phyloP scores from a whole-genome alignment of 2,113 vertebrate genomes.

The Pteronura brasiliensis region DNA sequence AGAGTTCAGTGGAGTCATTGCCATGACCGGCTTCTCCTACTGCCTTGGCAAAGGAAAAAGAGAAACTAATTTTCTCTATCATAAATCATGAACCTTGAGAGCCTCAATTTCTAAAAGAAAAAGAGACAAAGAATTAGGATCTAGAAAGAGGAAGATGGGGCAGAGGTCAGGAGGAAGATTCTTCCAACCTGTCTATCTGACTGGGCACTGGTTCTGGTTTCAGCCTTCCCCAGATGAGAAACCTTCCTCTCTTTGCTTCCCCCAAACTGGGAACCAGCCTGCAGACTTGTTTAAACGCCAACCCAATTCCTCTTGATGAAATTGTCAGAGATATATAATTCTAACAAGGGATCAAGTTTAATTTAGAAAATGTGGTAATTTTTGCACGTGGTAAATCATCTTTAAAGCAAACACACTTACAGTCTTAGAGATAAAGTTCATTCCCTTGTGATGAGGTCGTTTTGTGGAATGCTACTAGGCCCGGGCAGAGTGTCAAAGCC shows the following conservation, averaged over 20 bases:
- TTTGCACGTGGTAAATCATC: conserved; percentile 80
- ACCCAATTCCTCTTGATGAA: background rate
- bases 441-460: conserved; percentile 66
- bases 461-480: conserved; percentile 46
- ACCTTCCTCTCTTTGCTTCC: background rate
- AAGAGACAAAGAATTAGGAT: background rate
- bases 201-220: background rate
- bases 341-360: conserved; percentile 69
- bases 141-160: background rate
- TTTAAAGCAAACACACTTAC: conserved; percentile 82
- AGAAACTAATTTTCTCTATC: background rate
- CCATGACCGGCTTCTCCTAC: background rate
- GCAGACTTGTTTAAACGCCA: background rate
- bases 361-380: conserved; percentile 79
- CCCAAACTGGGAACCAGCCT: background rate
- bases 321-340: conserved; percentile 2
- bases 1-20: background rate
- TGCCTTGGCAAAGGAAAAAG: background rate
- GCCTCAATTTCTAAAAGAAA: background rate
- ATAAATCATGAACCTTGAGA: background rate
- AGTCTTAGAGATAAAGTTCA: conserved; percentile 78
- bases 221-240: background rate
- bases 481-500: conserved; percentile 81
- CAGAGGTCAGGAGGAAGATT: background rate
- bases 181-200: background rate